A percentile compares a stretch with the other conserved stretches of the same genome.
phyloP scores from a whole-genome alignment of 2,113 vertebrate species.

The Thymallus thymallus region DNA sequence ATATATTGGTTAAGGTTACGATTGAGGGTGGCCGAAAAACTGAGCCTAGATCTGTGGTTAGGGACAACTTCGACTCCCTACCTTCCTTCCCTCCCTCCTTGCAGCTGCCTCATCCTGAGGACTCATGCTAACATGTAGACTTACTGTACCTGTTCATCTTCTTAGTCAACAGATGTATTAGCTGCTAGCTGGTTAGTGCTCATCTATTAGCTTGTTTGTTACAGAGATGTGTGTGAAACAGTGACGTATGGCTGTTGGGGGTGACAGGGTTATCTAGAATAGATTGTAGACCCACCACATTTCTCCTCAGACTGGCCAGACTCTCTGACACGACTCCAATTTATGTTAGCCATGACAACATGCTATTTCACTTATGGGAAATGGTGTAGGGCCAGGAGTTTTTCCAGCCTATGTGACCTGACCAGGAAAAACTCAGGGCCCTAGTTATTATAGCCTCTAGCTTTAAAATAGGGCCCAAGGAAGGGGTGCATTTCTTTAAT shows the following conservation, averaged over 20 bases:
- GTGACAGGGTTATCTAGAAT: neutral
- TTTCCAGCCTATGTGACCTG: no score
- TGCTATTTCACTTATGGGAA: no score
- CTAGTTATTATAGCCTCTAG: no score
- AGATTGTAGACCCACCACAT: no score
- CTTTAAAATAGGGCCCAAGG: no score
- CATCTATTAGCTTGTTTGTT: neutral
- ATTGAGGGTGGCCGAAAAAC: no score
- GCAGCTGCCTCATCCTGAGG: constrained; percentile 4
- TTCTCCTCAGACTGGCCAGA: no score
- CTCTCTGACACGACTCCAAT: no score
- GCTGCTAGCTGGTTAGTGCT: neutral
- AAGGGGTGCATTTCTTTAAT: neutral
- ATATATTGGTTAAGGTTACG: constrained; percentile 1
- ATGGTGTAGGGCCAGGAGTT: no score
- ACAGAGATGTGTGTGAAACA: neutral
- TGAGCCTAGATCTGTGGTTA: no score
- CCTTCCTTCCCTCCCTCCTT: constrained; percentile 64
- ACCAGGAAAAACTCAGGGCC: no score
- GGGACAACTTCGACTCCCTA: constrained; percentile 8
- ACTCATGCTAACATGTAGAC: neutral
- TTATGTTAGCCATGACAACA: no score
- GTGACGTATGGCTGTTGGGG: neutral
- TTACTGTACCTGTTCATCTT: neutral
- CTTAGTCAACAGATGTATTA: neutral